Conservation (phyloP, 2,888 invertebrate genomes). For the Eristalinus aeneus region DNA sequence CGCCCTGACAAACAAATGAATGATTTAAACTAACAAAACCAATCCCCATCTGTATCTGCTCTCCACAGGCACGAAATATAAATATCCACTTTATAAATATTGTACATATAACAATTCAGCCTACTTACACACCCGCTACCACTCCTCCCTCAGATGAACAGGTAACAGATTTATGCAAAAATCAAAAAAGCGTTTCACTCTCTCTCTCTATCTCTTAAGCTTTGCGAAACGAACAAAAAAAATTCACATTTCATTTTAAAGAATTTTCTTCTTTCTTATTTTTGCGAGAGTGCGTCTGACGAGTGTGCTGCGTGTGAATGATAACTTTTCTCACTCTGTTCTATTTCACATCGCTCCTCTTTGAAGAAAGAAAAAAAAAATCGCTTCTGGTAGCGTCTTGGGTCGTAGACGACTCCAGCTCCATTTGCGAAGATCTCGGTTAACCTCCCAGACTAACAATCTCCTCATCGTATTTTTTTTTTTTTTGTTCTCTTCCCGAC, state of each 20-base stretch:
- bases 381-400: constrained; percentile 54
- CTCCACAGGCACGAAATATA: constrained; percentile 78
- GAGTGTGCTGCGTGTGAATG: constrained; percentile 29
- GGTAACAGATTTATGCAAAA: constrained; percentile 56
- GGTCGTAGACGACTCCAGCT: constrained; percentile 51
- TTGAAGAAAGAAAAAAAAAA: constrained; percentile 22
- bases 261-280: background rate
- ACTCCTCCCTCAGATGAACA: constrained; percentile 70
- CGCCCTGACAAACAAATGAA: constrained; percentile 35
- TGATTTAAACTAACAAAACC: constrained; percentile 39
- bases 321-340: constrained; percentile 27
- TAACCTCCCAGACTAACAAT: constrained; percentile 37
- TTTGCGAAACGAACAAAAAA: constrained; percentile 37
- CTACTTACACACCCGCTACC: constrained; percentile 73
- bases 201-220: background rate
- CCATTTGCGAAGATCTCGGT: constrained; percentile 33
- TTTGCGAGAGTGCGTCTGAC: constrained; percentile 25
- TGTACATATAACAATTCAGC: constrained; percentile 79
- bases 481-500: constrained; percentile 2
- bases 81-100: constrained; percentile 77
- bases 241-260: background rate
- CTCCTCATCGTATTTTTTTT: constrained; percentile 32
- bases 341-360: constrained; percentile 42
- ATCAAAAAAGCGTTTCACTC: constrained; percentile 15
- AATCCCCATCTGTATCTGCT: constrained; percentile 69